Percentiles rank a stretch among this genome's conserved stretches.
phyloP scores from a whole-genome alignment of 2,113 vertebrate species.

The Mirounga angustirostris region DNA sequence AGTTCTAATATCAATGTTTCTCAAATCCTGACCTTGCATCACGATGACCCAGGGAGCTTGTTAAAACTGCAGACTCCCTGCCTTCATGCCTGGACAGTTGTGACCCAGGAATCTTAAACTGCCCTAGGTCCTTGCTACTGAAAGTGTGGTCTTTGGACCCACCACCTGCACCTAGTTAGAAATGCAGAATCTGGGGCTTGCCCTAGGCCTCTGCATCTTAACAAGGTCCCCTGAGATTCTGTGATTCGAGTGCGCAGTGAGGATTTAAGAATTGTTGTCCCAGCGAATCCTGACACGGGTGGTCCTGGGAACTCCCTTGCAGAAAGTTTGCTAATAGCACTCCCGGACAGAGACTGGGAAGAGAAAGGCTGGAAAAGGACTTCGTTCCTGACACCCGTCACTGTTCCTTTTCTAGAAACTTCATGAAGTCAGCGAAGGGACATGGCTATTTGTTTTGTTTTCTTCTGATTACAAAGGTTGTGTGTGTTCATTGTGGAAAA shows the following conservation, averaged over 20 bases:
- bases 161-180: background rate
- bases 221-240: background rate
- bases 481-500: constrained; percentile 19
- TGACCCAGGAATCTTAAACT: background rate
- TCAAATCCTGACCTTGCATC: background rate
- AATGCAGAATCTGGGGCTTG: background rate
- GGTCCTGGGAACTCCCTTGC: background rate
- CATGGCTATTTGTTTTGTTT: background rate
- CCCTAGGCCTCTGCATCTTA: background rate
- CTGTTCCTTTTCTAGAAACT: background rate
- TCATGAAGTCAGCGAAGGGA: background rate
- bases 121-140: background rate
- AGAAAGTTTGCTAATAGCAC: background rate
- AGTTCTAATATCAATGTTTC: background rate
- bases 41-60: background rate
- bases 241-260: background rate
- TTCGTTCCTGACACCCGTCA: background rate
- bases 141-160: background rate
- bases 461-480: background rate
- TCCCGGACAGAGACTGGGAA: background rate
- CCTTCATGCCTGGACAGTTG: background rate
- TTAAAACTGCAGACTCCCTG: background rate
- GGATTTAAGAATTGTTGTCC: background rate
- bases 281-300: background rate
- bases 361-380: background rate